Evolutionary conservation across 2,888 invertebrate genomes (phyloP).

Genomic region (Elegia similella): DNA sequence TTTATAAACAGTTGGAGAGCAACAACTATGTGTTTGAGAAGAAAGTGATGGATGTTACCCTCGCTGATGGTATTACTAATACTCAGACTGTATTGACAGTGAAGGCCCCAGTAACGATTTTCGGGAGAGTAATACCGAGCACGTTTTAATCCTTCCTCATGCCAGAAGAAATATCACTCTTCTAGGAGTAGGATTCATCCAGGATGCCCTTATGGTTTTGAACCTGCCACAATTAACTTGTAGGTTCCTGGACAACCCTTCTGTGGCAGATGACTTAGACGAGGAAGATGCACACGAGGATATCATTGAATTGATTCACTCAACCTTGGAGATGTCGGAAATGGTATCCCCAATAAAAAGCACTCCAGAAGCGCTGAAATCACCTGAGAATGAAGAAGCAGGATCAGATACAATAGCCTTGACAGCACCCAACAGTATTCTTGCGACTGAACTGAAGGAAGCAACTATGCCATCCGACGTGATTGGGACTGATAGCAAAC

Average conservation of each 20-base stretch:
- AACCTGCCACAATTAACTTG: not conserved
- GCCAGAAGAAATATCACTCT: not conserved
- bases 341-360: no score
- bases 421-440: no score
- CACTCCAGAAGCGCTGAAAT: no score
- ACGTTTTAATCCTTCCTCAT: not conserved
- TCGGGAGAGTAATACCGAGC: not conserved
- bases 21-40: no score
- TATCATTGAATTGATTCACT: not conserved
- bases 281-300: not conserved
- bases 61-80: not conserved
- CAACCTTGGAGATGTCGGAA: no score
- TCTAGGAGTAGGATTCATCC: not conserved
- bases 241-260: not conserved
- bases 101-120: not conserved
- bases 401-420: no score
- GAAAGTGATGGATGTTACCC: no score
- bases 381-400: no score
- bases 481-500: no score
- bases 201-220: not conserved
- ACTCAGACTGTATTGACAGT: not conserved
- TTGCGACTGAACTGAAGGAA: no score
- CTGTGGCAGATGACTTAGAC: not conserved
- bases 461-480: no score
- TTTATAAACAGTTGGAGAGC: no score